Evolutionary conservation across 2,797 vertebrate species (phyloP).

Genomic region (Muscicapa striata): DNA sequence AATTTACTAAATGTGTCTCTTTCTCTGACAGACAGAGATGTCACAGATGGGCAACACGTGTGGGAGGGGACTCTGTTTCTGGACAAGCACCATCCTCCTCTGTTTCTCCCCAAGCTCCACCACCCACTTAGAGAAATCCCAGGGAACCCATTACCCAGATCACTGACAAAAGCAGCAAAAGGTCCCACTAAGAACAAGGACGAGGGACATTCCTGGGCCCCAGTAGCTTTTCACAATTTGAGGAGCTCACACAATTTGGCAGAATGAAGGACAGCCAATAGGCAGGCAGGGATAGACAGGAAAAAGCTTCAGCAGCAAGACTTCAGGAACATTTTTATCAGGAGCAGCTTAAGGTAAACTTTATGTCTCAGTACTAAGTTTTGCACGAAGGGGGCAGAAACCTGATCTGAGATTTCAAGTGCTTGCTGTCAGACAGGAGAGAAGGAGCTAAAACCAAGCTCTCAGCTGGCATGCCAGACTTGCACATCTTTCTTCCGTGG

Average conservation of each 20-base stretch:
- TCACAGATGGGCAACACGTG: not conserved
- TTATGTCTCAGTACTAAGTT: not conserved
- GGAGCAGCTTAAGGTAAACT: not conserved
- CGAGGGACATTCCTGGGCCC: rapidly evolving
- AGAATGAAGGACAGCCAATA: not conserved
- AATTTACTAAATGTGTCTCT: not conserved
- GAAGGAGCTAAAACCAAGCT: not conserved
- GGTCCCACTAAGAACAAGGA: not conserved
- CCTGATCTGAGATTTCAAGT: not conserved
- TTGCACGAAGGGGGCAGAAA: not conserved
- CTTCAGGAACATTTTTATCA: not conserved
- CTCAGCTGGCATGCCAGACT: not conserved
- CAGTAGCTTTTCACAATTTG: not conserved
- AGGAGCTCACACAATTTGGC: not conserved
- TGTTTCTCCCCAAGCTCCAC: not conserved
- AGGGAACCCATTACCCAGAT: not conserved
- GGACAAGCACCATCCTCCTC: not conserved
- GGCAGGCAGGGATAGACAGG: not conserved
- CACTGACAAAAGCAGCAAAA: not conserved
- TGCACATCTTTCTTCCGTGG: not conserved
- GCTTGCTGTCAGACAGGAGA: not conserved
- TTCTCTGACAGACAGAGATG: not conserved
- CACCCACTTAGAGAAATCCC: not conserved
- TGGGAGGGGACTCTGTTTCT: not conserved
- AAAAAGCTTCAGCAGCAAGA: not conserved